Evolutionary conservation across 2,113 vertebrate genomes (phyloP).

Genomic region (Pristiophorus japonicus): DNA sequence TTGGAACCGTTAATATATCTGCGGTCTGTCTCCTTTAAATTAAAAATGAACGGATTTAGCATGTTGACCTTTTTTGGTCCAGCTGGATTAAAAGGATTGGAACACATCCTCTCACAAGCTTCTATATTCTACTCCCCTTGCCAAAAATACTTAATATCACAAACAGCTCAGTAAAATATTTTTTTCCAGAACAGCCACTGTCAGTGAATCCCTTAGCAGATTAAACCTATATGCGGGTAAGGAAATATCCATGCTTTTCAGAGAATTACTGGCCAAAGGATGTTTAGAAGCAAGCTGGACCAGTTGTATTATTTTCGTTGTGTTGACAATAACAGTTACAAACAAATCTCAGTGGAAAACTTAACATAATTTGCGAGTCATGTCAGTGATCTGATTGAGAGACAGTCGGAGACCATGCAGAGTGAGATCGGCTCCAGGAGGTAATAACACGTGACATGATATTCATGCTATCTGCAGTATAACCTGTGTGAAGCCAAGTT

Average conservation of each 20-base stretch:
- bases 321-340: neutral
- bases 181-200: neutral
- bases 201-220: neutral
- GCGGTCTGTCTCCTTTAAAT: neutral
- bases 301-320: neutral
- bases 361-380: neutral
- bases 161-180: constrained; percentile 12
- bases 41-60: constrained; percentile 7
- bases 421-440: neutral
- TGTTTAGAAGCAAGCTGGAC: neutral
- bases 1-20: neutral
- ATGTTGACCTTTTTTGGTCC: constrained; percentile 10
- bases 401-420: neutral
- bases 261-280: neutral
- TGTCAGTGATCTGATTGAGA: neutral
- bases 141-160: neutral
- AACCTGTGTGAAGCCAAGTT: constrained; percentile 13
- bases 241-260: neutral
- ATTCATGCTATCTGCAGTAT: neutral
- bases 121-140: neutral
- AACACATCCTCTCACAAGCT: constrained; percentile 14
- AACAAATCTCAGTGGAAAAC: neutral
- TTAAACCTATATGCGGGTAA: neutral
- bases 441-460: neutral
- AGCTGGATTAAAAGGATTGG: neutral